A percentile compares a stretch with the other conserved stretches of the same genome.
phyloP scores from a whole-genome alignment of 2,888 invertebrate species.

The Germaria angustata region DNA sequence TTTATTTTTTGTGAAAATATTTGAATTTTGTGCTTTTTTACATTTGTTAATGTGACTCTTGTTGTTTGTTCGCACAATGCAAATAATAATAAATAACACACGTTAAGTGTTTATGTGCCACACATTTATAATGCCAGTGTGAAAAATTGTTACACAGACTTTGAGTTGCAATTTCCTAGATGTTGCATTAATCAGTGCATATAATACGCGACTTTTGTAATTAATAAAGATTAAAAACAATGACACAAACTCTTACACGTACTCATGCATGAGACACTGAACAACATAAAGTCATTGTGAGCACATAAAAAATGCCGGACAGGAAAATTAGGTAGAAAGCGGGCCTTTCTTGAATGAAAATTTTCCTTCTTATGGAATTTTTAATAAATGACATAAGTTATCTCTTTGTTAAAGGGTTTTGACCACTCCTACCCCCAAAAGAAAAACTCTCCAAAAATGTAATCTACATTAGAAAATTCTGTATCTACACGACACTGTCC shows the following conservation, averaged over 20 bases:
- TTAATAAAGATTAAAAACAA: conserved; percentile 77
- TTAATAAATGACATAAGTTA: too few relatives aligned
- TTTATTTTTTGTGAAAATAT: neutral
- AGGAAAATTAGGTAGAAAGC: neutral
- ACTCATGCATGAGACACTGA: neutral
- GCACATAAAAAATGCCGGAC: neutral
- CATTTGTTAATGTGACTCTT: neutral
- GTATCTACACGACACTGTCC: too few relatives aligned
- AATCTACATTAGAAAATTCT: too few relatives aligned
- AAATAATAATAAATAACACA: conserved; percentile 54
- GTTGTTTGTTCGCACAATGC: conserved; percentile 30
- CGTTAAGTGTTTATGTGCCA: conserved; percentile 62
- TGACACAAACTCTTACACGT: conserved; percentile 30
- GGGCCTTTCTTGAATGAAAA: neutral
- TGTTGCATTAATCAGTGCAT: conserved; percentile 68
- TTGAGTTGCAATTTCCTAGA: conserved; percentile 64
- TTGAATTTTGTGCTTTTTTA: neutral
- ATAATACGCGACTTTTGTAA: conserved; percentile 74
- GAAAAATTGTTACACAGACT: conserved; percentile 63
- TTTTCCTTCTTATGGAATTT: too few relatives aligned
- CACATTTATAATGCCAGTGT: conserved; percentile 60
- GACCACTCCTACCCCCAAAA: too few relatives aligned
- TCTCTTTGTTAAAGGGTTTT: too few relatives aligned
- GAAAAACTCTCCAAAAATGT: too few relatives aligned
- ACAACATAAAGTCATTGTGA: neutral